Base-by-base conservation (phyloP, 37 sponge, comb jelly and placozoan genomes). In the Dysidea cf. avara region DNA sequence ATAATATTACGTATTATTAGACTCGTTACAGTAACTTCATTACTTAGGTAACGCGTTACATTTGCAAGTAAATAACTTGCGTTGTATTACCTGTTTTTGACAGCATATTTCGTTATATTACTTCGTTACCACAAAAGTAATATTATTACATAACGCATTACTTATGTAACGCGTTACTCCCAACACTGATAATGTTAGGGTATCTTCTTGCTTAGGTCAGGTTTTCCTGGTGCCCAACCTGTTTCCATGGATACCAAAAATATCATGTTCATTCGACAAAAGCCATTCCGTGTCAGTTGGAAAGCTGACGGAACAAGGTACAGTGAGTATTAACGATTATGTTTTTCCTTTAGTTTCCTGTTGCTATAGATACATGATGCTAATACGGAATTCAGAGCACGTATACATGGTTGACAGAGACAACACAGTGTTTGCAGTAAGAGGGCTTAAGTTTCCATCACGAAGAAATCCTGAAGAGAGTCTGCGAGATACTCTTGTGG, bases 221-320 rank as follows among this genome's bases (percentile, higher is more conserved):
- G 96, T 28, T 97, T 97, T 70, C 89, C 90, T 0, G 99, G 99
- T 14, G 81, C 86, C 18, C 99, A 97, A 69, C 99, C 99, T 9
- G 95, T 97, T 17, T 92, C 96, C 32, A 78, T 97, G 87, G 95
- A 94, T 67, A 67, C 61, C n/a, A 62, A 69, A 40, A 94, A 91
- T 76, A 82, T 91, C 24, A 1, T 30, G 0, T 51, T 83, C 0
- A 75, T 97, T 18, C 54, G 59, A 29, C 64, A 85, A 31, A 82
- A 72, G 61, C 89, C 92, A 2, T 97, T 94, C 72, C 36, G 87
- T 51, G 99, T 97, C 39, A 91, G 90, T 53, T 97, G 99, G 99
- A 97, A 97, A 66, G 99, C 99, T 31, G 95, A 97, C 40, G 99
- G 99, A 35, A 91, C 90, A 34, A 84, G 98, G 94, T 88, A 11